Evolutionary conservation across 2,113 vertebrate species (phyloP).

Genomic region (Lonchura striata): DNA sequence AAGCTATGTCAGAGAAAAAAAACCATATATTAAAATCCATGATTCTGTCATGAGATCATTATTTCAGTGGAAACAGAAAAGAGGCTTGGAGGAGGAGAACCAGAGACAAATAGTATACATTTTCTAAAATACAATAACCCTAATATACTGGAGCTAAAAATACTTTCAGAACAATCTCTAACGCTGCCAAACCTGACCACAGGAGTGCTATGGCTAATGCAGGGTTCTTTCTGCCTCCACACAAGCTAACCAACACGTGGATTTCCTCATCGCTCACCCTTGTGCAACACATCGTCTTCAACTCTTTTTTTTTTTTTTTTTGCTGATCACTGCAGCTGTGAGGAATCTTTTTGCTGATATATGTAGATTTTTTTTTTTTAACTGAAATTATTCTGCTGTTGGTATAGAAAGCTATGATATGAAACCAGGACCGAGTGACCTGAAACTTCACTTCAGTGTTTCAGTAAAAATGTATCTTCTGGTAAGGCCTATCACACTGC

Average conservation of each 20-base stretch:
- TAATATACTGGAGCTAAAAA: neutral
- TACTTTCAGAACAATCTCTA: neutral
- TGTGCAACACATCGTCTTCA: conserved; percentile 36
- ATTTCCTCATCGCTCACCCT: conserved; percentile 8
- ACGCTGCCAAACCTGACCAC: neutral
- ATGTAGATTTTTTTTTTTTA: neutral
- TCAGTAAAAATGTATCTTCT: neutral
- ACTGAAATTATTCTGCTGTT: neutral
- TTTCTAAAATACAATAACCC: neutral
- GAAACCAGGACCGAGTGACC: neutral
- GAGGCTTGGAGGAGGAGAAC: neutral
- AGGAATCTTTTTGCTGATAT: conserved; percentile 16
- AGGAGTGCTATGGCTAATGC: neutral
- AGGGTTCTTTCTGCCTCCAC: neutral
- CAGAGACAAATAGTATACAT: neutral
- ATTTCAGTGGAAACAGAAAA: neutral
- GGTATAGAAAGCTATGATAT: neutral
- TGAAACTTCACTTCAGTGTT: neutral
- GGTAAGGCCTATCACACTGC: neutral
- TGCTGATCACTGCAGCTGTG: conserved; percentile 23
- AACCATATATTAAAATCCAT: neutral
- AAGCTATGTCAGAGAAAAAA: neutral
- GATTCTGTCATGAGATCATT: neutral
- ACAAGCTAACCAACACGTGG: neutral
- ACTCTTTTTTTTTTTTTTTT: neutral